Conservation (phyloP, 2,797 vertebrate genomes). For the Mormyrops attenuatus region DNA sequence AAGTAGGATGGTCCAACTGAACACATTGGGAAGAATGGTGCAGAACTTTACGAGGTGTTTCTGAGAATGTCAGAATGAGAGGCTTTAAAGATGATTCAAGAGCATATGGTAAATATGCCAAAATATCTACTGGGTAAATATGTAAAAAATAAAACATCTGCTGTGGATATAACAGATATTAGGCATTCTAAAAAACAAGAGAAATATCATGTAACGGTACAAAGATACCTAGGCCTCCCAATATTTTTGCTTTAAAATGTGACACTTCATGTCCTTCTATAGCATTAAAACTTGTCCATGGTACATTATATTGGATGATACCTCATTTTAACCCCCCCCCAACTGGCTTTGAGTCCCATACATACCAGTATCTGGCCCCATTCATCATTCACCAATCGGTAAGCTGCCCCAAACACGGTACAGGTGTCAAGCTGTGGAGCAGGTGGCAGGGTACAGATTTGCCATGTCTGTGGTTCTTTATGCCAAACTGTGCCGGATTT, state of each 20-base stretch:
- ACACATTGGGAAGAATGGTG: neutral
- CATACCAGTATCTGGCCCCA: neutral
- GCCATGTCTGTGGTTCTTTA: neutral
- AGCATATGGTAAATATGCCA: neutral
- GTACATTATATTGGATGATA: neutral
- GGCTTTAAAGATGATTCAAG: neutral
- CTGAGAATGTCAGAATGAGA: neutral
- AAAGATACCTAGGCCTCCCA: neutral
- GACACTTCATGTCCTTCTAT: neutral
- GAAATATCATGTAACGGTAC: neutral
- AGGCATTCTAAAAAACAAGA: no score
- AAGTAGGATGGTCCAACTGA: constrained; percentile 37
- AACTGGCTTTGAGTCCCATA: neutral
- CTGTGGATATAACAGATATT: neutral
- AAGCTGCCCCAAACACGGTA: neutral
- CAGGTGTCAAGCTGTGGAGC: neutral
- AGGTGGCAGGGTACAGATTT: neutral
- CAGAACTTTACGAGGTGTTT: neutral
- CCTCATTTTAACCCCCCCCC: neutral
- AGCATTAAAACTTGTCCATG: neutral
- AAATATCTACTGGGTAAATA: neutral
- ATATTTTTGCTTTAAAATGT: neutral
- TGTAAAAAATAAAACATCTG: neutral
- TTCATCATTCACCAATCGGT: neutral
- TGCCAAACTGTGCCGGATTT: neutral